Conservation (phyloP, 1,140 invertebrate genomes). For the Mya arenaria region DNA sequence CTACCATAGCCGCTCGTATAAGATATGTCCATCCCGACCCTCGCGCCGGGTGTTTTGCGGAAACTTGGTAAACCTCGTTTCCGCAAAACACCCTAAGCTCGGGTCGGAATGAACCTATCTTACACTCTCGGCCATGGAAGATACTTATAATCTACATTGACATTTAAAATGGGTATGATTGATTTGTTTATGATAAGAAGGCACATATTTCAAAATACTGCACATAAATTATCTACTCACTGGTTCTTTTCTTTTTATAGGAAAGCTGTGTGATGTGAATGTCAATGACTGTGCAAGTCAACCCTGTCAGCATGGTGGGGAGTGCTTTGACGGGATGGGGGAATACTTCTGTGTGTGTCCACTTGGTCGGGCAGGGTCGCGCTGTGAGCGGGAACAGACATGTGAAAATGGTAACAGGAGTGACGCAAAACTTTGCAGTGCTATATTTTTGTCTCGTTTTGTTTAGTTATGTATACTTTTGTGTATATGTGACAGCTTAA, state of each 20-base stretch:
- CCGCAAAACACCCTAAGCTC: neutral
- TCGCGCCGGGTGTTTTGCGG: no score
- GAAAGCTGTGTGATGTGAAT: constrained; percentile 77
- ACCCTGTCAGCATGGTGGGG: constrained; percentile 65
- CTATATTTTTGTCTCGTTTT: neutral
- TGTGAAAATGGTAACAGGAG: constrained; percentile 63
- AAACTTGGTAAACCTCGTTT: no score
- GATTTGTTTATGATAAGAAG: neutral
- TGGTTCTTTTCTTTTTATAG: constrained; percentile 66
- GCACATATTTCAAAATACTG: neutral
- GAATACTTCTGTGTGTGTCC: constrained; percentile 69
- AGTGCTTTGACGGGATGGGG: constrained; percentile 54
- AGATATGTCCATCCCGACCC: no score
- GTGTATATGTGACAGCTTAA: neutral
- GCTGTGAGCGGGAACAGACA: constrained; percentile 87
- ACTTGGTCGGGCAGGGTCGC: constrained; percentile 87
- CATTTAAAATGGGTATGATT: neutral
- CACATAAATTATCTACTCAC: neutral
- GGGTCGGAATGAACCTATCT: neutral
- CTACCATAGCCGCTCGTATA: no score
- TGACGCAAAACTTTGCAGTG: neutral
- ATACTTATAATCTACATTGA: neutral
- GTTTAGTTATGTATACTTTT: neutral
- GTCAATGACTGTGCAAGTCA: constrained; percentile 56
- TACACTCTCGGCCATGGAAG: neutral